A percentile compares a stretch with the other conserved stretches of the same genome.
These are phyloP conservation scores for Calidris pygmaea DNA, from an alignment of 2,113 vertebrate genomes.

Conservation along the genomic window DNA sequence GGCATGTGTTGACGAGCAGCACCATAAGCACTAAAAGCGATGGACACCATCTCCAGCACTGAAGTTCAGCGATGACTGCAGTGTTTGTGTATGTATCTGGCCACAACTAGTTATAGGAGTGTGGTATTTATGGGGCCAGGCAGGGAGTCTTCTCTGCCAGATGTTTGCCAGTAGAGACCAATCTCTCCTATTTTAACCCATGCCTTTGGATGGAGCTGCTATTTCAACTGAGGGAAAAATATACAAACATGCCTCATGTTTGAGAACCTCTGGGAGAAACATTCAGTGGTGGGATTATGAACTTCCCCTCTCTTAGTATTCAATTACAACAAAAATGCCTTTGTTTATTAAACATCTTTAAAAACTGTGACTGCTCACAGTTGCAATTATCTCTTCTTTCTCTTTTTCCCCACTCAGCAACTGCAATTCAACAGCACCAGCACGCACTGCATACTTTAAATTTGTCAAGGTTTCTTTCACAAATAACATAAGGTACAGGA, in stretches of 20 bases:
- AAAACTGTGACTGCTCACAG: neutral
- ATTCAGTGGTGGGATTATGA: neutral
- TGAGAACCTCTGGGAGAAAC: neutral
- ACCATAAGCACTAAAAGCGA: neutral
- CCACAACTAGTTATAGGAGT: neutral
- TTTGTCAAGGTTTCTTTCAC: neutral
- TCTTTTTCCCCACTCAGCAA: neutral
- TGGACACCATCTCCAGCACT: neutral
- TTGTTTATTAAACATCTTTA: neutral
- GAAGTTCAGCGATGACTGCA: neutral
- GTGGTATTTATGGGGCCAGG: neutral
- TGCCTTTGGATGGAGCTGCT: conserved; percentile 14
- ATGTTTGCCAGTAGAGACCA: neutral
- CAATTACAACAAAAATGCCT: neutral
- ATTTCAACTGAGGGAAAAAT: neutral
- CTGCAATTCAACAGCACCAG: neutral
- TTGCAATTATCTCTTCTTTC: neutral
- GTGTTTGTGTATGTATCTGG: neutral
- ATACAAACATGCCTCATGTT: neutral
- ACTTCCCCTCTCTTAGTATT: neutral
- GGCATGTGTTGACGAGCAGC: neutral
- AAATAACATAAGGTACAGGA: neutral
- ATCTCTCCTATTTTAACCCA: conserved; percentile 16
- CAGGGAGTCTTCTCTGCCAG: neutral
- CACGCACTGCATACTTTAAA: neutral